Percentiles rank a stretch among this genome's conserved stretches.
Conservation (phyloP, 2,888 invertebrate genomes). For the Lasioglossum marginatum region DNA sequence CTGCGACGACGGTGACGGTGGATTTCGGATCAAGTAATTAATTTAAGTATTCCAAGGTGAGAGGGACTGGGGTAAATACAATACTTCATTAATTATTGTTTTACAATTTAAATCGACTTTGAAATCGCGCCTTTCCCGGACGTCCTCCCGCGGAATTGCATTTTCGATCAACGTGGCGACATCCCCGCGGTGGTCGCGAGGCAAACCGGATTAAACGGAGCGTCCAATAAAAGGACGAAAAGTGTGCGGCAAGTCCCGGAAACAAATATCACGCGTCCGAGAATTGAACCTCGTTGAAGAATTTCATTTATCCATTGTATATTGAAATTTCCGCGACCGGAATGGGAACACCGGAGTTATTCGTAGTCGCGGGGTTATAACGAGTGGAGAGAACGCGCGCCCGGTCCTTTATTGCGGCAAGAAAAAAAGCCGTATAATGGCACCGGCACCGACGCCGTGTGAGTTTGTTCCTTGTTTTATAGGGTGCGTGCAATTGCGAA, state of each 20-base stretch:
- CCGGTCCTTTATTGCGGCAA: slow-evolving; percentile 62
- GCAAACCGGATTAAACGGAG: not conserved
- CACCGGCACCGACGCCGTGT: slow-evolving; percentile 11
- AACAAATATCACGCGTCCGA: slow-evolving; percentile 4
- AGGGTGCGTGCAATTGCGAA: slow-evolving; percentile 75
- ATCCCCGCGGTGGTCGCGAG: not conserved
- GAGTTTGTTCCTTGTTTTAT: slow-evolving; percentile 73
- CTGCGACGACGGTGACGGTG: not conserved
- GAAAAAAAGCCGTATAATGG: slow-evolving; percentile 66
- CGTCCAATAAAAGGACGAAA: not conserved
- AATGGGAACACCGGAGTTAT: slow-evolving; percentile 13
- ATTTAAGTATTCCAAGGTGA: no score
- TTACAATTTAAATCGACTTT: not conserved
- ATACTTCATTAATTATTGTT: no score
- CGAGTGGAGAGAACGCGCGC: slow-evolving; percentile 38
- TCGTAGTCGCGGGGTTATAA: slow-evolving; percentile 35
- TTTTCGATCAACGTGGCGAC: not conserved
- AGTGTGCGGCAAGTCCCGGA: not conserved
- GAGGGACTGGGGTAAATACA: no score
- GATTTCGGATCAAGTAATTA: not conserved
- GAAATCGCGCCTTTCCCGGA: not conserved
- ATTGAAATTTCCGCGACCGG: slow-evolving; percentile 72
- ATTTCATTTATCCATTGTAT: slow-evolving; percentile 53
- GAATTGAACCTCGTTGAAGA: slow-evolving; percentile 34
- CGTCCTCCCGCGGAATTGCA: not conserved